Evolutionary conservation across 2,888 invertebrate species (phyloP), one percentile per base, ranked within the genome.

Genomic region (Cordilura impudica): DNA sequence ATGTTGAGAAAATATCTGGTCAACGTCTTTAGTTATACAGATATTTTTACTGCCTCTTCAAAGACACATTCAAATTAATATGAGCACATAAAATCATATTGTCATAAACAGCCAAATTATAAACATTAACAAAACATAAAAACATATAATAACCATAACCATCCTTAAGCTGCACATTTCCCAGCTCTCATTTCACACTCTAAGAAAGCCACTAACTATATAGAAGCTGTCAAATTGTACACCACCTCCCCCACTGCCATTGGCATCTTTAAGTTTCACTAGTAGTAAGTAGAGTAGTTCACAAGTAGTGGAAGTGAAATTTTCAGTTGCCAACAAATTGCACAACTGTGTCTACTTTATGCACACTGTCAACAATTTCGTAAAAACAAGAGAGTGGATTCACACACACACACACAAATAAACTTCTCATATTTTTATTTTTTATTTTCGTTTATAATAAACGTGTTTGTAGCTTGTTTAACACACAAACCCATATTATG

Each of bases 91-190:
- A 26, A 35, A 4, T 8, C 35, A 39, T 39, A 39, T n/a, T 39
- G 35, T 53, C 39, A 75, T 54, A 53, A 61, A 61, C 26, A 47
- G n/a, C 61, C 21, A 54, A 45, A 61, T 53, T 61, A 47, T 49
- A 65, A 31, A 54, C 69, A 14, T 63, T 51, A 45, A 63, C 67
- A 49, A 69, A 49, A 63, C n/a, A 56, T 69, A 56, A 69, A 75
- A 49, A 49, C 29, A 21, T 51, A 54, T 35, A 18, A 35, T 51
- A 39, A 47, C 31, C 23, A 60, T 29, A 61, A 67, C 1, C 45
- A 54, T 21, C 26, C 51, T 58, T 49, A 16, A 31, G 12, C 51
- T 12, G 45, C 4, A 18, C 18, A 35, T 4, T n/a, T n/a, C n/a
- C 12, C 35, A 39, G 2, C 2, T 2, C 8, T 10, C n/a, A 1